Conservation (phyloP, 2,888 invertebrate species). For the Drosophila greeni region DNA sequence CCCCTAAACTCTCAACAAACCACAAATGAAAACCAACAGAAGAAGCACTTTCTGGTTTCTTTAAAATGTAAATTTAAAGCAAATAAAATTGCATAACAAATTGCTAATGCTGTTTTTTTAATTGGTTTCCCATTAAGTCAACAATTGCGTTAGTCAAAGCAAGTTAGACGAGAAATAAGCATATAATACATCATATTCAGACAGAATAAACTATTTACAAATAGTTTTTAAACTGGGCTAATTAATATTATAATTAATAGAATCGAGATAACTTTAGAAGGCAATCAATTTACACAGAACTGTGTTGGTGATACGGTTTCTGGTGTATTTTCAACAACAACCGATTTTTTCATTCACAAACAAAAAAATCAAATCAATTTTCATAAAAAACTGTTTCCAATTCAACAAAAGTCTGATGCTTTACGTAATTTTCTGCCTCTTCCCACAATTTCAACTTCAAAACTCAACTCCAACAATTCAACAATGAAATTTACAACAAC, state of each 20-base stretch:
- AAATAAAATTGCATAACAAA: conserved; percentile 12
- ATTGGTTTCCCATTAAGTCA: conserved; percentile 26
- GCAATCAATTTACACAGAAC: neutral
- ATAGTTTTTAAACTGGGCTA: neutral
- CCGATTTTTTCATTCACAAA: conserved; percentile 13
- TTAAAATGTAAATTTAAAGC: neutral
- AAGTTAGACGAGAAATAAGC: conserved; percentile 1
- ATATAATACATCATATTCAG: neutral
- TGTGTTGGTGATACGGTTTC: too few species aligned
- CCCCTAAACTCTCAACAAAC: neutral
- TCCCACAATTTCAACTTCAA: conserved; percentile 19
- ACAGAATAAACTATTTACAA: neutral
- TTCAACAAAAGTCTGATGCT: conserved; percentile 19
- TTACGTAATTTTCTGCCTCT: conserved; percentile 31
- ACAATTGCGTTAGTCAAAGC: conserved; percentile 22
- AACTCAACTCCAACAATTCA: conserved; percentile 9
- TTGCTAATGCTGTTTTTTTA: conserved; percentile 17
- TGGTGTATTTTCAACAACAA: neutral
- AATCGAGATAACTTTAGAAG: neutral
- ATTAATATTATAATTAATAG: neutral
- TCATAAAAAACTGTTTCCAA: conserved; percentile 30
- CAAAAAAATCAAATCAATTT: conserved; percentile 10
- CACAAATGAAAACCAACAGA: neutral
- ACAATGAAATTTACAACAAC: conserved; percentile 3
- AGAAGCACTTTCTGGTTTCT: neutral